phyloP scores from a whole-genome alignment of 2,888 invertebrate species.

The Zootermopsis nevadensis region DNA sequence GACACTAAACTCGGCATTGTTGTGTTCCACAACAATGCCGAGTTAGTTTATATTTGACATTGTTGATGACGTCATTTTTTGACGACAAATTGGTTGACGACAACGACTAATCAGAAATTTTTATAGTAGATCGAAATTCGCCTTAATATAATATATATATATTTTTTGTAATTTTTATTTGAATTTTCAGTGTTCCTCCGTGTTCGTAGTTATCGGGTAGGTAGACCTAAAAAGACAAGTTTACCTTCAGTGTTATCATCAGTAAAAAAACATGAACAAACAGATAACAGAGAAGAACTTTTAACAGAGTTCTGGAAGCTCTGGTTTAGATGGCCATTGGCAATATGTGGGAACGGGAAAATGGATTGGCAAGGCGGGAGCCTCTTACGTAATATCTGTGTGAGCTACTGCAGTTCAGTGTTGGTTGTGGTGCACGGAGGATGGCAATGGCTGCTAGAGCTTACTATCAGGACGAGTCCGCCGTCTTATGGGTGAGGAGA shows the following conservation, averaged over 20 bases:
- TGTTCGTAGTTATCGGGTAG: too few species aligned
- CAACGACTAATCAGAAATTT: too few species aligned
- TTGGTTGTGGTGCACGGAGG: constrained; percentile 36
- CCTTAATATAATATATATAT: too few species aligned
- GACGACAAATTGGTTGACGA: too few species aligned
- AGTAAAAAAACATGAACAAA: not conserved
- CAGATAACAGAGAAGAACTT: not conserved
- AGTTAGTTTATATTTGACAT: too few species aligned
- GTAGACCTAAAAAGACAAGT: too few species aligned
- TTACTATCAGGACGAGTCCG: constrained; percentile 16
- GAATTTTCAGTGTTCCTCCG: not conserved
- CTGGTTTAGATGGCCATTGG: not conserved
- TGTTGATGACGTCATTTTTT: too few species aligned
- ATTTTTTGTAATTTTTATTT: too few species aligned
- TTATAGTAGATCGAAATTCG: too few species aligned
- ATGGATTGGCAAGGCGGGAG: not conserved
- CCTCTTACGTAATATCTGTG: not conserved
- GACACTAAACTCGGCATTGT: too few species aligned
- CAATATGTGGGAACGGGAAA: constrained; percentile 23
- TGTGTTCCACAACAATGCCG: too few species aligned
- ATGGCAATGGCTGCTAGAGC: constrained; percentile 38
- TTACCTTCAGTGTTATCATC: too few species aligned
- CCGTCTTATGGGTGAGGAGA: constrained; percentile 29
- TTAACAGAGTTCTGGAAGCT: not conserved
- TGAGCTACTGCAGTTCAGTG: constrained; percentile 3